Conservation (phyloP, 2,888 invertebrate genomes). For the Caenorhabditis sp. region DNA sequence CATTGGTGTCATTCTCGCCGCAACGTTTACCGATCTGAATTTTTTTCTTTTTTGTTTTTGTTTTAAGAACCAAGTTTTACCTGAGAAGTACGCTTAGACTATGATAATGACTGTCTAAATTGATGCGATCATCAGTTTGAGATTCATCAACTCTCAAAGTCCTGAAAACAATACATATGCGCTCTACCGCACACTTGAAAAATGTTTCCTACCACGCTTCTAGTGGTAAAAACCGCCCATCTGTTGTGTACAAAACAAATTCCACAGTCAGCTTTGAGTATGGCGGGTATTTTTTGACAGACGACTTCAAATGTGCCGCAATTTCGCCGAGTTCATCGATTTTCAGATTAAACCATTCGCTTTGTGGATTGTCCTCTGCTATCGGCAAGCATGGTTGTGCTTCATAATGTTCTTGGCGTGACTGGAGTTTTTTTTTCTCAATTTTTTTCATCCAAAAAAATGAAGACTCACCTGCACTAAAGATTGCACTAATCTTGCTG, state of each 20-base stretch:
- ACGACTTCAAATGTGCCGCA: constrained; percentile 53
- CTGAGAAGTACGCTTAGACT: constrained; percentile 85
- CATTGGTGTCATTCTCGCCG: constrained; percentile 90
- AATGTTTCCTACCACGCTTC: constrained; percentile 60
- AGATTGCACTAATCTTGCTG: background rate
- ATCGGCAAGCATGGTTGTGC: background rate
- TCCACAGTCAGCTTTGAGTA: constrained; percentile 47
- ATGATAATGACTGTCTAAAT: constrained; percentile 78
- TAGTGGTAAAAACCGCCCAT: constrained; percentile 56
- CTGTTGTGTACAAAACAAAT: constrained; percentile 59
- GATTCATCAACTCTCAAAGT: background rate
- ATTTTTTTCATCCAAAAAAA: no score
- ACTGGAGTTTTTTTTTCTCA: no score
- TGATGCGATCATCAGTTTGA: background rate
- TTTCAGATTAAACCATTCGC: constrained; percentile 61
- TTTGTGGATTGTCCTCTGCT: background rate
- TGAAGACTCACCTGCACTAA: constrained; percentile 3
- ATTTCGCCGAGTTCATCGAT: constrained; percentile 63
- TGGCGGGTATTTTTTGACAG: constrained; percentile 52
- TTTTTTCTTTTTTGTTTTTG: background rate
- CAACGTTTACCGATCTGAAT: constrained; percentile 83
- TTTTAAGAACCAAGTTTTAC: background rate
- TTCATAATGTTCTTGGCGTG: background rate
- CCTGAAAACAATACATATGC: background rate
- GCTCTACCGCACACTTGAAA: no score